phyloP scores from a whole-genome alignment of 2,113 vertebrate genomes.

The Dermatemys mawii region DNA sequence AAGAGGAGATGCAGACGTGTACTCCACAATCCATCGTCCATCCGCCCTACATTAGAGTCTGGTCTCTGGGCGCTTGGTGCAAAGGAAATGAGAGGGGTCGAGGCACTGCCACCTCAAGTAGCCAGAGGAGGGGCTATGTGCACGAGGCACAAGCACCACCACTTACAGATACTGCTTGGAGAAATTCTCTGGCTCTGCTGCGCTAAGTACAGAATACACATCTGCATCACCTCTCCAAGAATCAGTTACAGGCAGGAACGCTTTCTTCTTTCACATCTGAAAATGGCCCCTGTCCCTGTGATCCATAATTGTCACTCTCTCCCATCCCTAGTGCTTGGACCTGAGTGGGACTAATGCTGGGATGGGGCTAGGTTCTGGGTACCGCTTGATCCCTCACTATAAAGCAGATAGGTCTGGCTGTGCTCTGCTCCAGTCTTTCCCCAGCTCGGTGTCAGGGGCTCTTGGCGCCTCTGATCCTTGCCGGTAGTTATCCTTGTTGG shows the following conservation, averaged over 20 bases:
- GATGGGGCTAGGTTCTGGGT: not conserved
- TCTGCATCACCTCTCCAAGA: not conserved
- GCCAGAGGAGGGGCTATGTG: not conserved
- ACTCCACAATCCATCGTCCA: not conserved
- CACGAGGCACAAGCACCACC: not conserved
- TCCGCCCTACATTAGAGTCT: not conserved
- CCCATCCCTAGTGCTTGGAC: not conserved
- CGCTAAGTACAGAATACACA: not conserved
- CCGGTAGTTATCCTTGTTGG: rapidly evolving
- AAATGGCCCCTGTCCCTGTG: not conserved
- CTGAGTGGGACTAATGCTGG: not conserved
- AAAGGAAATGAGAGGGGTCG: not conserved
- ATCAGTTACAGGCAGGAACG: not conserved
- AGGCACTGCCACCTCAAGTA: not conserved
- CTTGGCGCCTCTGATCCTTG: not conserved
- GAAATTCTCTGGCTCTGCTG: not conserved
- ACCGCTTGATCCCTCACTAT: not conserved
- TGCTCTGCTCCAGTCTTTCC: not conserved
- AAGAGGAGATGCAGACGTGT: not conserved
- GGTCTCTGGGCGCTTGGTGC: not conserved
- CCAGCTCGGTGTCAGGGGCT: rapidly evolving
- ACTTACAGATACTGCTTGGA: not conserved
- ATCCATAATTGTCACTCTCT: not conserved
- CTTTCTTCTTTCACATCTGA: not conserved
- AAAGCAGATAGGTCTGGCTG: not conserved